These are phyloP conservation scores for Galemys pyrenaicus DNA, from an alignment of 2,113 vertebrate genomes.

Conservation along the genomic window DNA sequence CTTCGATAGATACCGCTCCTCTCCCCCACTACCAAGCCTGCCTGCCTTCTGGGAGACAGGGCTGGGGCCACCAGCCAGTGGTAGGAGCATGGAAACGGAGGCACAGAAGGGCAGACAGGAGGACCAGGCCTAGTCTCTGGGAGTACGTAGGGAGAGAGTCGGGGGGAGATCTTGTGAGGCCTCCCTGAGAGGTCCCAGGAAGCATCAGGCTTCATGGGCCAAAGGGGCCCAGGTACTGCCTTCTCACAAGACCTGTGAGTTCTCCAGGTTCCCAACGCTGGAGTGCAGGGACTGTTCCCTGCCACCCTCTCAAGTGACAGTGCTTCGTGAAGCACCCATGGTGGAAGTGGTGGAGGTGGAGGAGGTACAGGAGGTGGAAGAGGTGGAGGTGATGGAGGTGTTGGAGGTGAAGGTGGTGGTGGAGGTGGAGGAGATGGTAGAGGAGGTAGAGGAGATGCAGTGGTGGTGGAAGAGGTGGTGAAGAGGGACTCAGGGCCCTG, in stretches of 20 bases:
- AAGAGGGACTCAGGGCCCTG: too few species aligned
- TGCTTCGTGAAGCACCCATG: not conserved
- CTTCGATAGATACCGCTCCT: not conserved
- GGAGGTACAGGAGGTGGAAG: too few species aligned
- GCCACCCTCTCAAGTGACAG: not conserved
- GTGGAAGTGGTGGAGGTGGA: too few species aligned
- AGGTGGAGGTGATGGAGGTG: too few species aligned
- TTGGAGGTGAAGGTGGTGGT: too few species aligned
- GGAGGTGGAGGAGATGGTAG: too few species aligned
- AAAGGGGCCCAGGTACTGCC: not conserved
- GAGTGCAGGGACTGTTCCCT: not conserved
- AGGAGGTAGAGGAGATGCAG: too few species aligned
- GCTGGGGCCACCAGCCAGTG: rapidly evolving
- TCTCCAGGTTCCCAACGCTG: not conserved
- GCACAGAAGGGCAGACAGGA: rapidly evolving
- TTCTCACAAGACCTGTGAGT: too few species aligned
- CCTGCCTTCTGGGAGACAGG: rapidly evolving
- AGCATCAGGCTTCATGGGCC: rapidly evolving
- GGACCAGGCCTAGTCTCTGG: not conserved
- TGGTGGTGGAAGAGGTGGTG: too few species aligned
- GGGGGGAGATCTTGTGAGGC: not conserved
- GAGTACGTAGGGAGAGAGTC: not conserved
- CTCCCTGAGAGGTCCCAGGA: not conserved
- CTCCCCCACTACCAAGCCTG: too few species aligned
- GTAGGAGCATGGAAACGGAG: rapidly evolving